Evolutionary conservation across 2,797 vertebrate species (phyloP).

Genomic region (Spea hammondii): DNA sequence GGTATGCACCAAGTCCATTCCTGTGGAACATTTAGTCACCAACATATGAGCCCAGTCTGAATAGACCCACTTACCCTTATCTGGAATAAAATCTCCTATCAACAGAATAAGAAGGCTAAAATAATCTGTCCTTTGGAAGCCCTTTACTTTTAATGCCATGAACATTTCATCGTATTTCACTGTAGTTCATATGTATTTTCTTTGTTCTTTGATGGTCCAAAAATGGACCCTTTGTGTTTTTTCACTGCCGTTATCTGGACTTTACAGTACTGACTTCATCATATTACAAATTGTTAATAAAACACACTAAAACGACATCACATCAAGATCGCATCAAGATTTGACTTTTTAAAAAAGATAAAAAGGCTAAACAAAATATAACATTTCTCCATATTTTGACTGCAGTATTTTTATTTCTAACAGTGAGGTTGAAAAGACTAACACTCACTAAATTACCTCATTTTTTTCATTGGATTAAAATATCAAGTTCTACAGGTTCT

Average conservation of each 20-base stretch:
- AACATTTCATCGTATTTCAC: slow-evolving; percentile 9
- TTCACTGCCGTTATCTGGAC: slow-evolving; percentile 24
- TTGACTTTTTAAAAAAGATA: slow-evolving; percentile 13
- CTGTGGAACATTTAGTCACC: background rate
- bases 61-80: background rate
- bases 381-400: slow-evolving; percentile 29
- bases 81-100: background rate
- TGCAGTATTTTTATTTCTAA: slow-evolving; percentile 8
- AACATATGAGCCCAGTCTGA: background rate
- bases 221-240: slow-evolving; percentile 19
- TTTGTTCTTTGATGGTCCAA: slow-evolving; percentile 10
- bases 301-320: slow-evolving; percentile 31
- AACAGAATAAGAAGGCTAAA: background rate
- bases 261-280: slow-evolving; percentile 24
- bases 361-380: slow-evolving; percentile 4
- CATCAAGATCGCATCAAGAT: background rate
- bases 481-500: background rate
- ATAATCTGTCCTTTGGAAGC: slow-evolving; percentile 19
- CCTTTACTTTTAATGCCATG: background rate
- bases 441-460: background rate
- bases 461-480: background rate
- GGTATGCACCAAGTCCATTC: slow-evolving; percentile 11
- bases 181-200: slow-evolving; percentile 27
- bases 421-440: slow-evolving; percentile 8
- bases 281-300: slow-evolving; percentile 40